Base-by-base conservation (phyloP, 2,113 vertebrate species). In the Podarcis muralis region DNA sequence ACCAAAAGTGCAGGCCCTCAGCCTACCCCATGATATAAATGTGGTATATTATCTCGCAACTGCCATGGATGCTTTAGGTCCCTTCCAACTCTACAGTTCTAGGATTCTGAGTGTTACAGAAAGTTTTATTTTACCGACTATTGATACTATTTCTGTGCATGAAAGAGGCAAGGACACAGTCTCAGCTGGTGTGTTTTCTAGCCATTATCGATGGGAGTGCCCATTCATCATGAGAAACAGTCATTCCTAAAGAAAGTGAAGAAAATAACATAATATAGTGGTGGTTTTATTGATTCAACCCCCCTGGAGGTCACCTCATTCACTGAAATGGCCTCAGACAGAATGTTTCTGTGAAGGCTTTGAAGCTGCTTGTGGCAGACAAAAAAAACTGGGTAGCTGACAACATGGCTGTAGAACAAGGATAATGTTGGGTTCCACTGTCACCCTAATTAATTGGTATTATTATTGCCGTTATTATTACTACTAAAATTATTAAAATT, bases 111-210 rank as follows among this genome's bases (percentile, higher is more conserved):
- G 57, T 27, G 30, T 57, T 25, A 76, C 37, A 72, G 23, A 25
- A 37, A 83, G 12, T 76, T 83, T 18, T 16, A 57, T 18, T 22
- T 23, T 30, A 37, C n/a, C 68, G 40, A 40, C 62, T 75, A 83
- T 76, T 75, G 40, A 76, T 66, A 75, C 22, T 48, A 53, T 66
- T 66, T 83, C 57, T 75, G 30, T 30, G 69, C 59, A 66, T 88
- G 40, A 88, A 83, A 62, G 71, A 75, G n/a, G 43, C 69, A 82
- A 74, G 69, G 87, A 88, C 71, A 75, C 30, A n/a, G 27, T 82
- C 80, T 88, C 69, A 83, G 37, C 59, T 75, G 80, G 79, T n/a
- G 20, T 40, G 22, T 75, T 76, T 83, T 88, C 62, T 32, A 75
- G 18, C 37, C 16, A 23, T 35, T 83, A 88, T 81, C 71, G 76